Percentiles rank a stretch among this genome's conserved stretches.
These are phyloP conservation scores for Heterocephalus glaber DNA, from an alignment of 2,113 vertebrate species.

Conservation along the genomic window DNA sequence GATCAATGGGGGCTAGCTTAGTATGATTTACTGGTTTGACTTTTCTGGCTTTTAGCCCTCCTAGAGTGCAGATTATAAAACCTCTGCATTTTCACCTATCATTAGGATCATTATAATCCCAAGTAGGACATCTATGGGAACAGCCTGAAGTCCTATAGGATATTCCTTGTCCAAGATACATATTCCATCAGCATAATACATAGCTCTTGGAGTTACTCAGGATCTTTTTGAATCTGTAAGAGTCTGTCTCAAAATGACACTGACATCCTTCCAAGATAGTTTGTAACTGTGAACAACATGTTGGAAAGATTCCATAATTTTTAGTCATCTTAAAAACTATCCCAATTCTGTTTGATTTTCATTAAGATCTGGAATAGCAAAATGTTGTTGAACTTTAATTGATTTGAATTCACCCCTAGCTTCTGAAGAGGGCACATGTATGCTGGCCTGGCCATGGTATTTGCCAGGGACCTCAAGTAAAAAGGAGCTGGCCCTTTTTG, in stretches of 20 bases:
- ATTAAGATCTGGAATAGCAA: neutral
- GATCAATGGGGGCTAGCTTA: neutral
- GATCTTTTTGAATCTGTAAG: neutral
- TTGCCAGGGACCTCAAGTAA: neutral
- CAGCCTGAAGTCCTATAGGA: too few species aligned
- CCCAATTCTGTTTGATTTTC: neutral
- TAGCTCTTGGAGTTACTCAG: neutral
- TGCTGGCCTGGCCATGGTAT: neutral
- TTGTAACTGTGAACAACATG: neutral
- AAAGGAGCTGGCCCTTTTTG: neutral
- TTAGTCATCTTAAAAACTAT: neutral
- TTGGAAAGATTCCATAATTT: neutral
- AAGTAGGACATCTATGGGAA: neutral
- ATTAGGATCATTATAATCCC: neutral
- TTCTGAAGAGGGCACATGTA: neutral
- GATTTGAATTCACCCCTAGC: neutral
- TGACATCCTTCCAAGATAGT: neutral
- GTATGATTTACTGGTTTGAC: neutral
- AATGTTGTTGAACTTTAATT: neutral
- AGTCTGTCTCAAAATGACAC: neutral
- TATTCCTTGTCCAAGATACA: neutral
- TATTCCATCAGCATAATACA: too few species aligned
- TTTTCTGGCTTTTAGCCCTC: neutral
- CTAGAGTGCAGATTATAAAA: neutral
- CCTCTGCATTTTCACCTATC: too few species aligned